A percentile compares a stretch with the other conserved stretches of the same genome.
Evolutionary conservation across 2,797 vertebrate species (phyloP).

Genomic region (Myotis vivesi): DNA sequence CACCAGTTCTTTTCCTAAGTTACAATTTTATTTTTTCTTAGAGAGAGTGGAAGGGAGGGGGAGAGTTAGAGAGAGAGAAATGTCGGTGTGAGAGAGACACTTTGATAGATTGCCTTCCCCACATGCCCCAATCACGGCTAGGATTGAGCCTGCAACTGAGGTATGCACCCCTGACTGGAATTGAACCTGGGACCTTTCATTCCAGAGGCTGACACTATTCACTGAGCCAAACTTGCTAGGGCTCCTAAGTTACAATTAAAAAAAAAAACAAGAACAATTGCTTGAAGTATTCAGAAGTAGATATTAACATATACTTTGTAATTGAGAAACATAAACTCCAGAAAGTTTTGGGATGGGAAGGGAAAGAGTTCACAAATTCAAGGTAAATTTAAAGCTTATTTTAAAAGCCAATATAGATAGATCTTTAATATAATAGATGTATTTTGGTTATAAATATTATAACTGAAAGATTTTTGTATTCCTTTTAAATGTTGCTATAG

Average conservation of each 20-base stretch:
- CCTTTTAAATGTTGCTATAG: neutral
- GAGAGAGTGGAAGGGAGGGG: too few species aligned
- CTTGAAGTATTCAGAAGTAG: neutral
- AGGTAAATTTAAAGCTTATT: slow-evolving; percentile 19
- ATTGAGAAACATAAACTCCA: neutral
- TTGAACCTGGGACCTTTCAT: too few species aligned
- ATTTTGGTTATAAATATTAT: neutral
- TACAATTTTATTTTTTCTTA: too few species aligned
- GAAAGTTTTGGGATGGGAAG: neutral
- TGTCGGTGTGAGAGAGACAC: too few species aligned
- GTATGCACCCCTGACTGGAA: too few species aligned
- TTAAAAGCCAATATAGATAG: neutral
- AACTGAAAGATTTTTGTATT: slow-evolving; percentile 29
- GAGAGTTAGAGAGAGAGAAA: too few species aligned
- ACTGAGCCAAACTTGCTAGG: too few species aligned
- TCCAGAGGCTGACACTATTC: too few species aligned
- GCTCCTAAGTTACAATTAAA: neutral
- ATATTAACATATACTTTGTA: neutral
- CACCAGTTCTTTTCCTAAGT: slow-evolving; percentile 29
- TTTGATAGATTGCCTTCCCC: too few species aligned
- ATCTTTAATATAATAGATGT: slow-evolving; percentile 11
- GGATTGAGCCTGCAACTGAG: too few species aligned
- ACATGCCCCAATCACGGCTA: too few species aligned
- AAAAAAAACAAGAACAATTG: neutral
- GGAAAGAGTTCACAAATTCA: neutral